These are phyloP conservation scores for Micrasema longulum DNA, from an alignment of 1,140 invertebrate genomes.

Conservation along the genomic window DNA sequence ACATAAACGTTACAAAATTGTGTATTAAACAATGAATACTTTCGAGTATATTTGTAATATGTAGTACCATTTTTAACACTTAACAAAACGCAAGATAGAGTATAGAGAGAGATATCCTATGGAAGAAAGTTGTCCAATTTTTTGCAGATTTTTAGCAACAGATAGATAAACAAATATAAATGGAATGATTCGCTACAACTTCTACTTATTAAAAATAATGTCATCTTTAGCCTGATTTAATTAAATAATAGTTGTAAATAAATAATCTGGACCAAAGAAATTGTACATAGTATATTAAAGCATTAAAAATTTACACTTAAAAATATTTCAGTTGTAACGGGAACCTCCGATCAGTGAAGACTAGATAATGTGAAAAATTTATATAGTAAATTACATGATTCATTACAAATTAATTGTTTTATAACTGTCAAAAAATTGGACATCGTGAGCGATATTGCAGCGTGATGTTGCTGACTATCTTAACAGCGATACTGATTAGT, in stretches of 20 bases:
- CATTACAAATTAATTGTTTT: too few species aligned
- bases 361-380: not conserved
- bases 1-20: constrained; percentile 40
- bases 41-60: constrained; percentile 20
- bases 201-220: constrained; percentile 2
- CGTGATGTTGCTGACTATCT: not conserved
- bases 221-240: too few species aligned
- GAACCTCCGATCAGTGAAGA: not conserved
- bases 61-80: constrained; percentile 24
- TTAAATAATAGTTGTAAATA: constrained; percentile 5
- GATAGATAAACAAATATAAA: constrained; percentile 17
- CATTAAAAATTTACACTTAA: constrained; percentile 23
- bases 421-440: constrained; percentile 30
- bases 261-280: constrained; percentile 2
- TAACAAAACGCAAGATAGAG: constrained; percentile 18
- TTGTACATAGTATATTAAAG: constrained; percentile 5
- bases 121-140: constrained; percentile 34
- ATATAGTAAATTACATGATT: not conserved
- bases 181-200: constrained; percentile 26
- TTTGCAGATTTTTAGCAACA: constrained; percentile 10
- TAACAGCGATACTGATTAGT: not conserved
- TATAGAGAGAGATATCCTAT: constrained; percentile 7
- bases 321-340: not conserved
- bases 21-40: constrained; percentile 37
- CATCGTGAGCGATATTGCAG: constrained; percentile 3